Evolutionary conservation across 2,888 invertebrate species (phyloP).

Genomic region (Lumbricus terrestris): DNA sequence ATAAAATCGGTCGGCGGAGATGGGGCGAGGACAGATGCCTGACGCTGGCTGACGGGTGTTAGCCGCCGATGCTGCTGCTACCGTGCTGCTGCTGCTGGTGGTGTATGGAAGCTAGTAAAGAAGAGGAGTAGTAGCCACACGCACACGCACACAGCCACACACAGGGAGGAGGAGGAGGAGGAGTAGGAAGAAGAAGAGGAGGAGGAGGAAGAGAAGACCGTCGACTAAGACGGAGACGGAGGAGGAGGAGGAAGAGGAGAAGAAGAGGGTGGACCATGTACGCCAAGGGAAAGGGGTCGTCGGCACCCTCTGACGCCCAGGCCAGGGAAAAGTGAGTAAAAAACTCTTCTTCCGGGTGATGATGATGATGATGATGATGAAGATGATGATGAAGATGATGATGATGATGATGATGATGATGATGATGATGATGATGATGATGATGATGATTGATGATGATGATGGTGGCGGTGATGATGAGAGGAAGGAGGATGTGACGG

Average conservation of each 20-base stretch:
- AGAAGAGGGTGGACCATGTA: constrained; percentile 70
- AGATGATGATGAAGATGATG: no score
- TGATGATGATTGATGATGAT: no score
- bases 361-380: neutral
- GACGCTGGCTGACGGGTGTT: neutral
- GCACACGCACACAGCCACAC: no score
- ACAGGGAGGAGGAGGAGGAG: neutral
- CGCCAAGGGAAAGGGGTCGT: constrained; percentile 96
- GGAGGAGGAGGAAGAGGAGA: constrained; percentile 6
- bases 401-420: no score
- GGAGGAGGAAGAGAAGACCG: neutral
- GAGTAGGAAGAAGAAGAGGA: neutral
- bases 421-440: neutral
- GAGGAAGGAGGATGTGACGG: neutral
- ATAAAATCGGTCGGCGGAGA: neutral
- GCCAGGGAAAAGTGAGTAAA: constrained; percentile 89
- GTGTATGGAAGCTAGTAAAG: neutral
- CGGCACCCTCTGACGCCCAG: constrained; percentile 97
- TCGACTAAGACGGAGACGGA: neutral
- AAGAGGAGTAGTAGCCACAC: neutral
- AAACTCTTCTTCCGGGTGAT: neutral
- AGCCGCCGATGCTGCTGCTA: no score
- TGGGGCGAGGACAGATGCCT: neutral
- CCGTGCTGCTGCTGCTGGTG: no score
- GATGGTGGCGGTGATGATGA: neutral